phyloP scores from a whole-genome alignment of 2,888 invertebrate genomes.

The Torymus auratus region DNA sequence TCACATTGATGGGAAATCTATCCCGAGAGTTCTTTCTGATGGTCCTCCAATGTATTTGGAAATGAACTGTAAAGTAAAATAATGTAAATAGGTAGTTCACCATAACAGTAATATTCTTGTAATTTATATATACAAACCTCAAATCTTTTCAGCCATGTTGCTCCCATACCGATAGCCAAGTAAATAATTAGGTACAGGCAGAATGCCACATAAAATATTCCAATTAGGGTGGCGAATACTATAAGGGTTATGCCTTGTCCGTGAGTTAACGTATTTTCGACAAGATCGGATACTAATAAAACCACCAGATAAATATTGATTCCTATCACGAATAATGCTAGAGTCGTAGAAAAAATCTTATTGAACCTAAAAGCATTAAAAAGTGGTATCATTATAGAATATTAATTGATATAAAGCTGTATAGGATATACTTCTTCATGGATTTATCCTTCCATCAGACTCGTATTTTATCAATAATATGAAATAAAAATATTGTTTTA shows the following conservation, averaged over 20 bases:
- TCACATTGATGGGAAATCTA: too few relatives aligned
- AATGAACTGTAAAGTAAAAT: too few relatives aligned
- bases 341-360: slow-evolving; percentile 16
- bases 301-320: slow-evolving; percentile 40
- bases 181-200: slow-evolving; percentile 44
- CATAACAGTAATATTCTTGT: not conserved
- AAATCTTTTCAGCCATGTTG: slow-evolving; percentile 17
- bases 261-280: too few relatives aligned
- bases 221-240: not conserved
- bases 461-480: too few relatives aligned
- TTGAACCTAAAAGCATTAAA: slow-evolving; percentile 26
- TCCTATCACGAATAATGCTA: slow-evolving; percentile 35
- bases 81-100: too few relatives aligned
- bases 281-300: not conserved
- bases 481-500: too few relatives aligned
- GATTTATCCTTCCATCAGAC: too few relatives aligned
- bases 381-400: not conserved
- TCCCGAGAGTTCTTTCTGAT: too few relatives aligned
- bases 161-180: slow-evolving; percentile 40
- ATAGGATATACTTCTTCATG: too few relatives aligned
- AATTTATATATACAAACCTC: slow-evolving; percentile 2
- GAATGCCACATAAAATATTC: slow-evolving; percentile 22
- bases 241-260: too few relatives aligned
- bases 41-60: too few relatives aligned
- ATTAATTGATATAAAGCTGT: too few relatives aligned